Percentiles rank a stretch among this genome's conserved stretches.
phyloP scores from a whole-genome alignment of 2,113 vertebrate species.

The Danio rerio region GRCz12tu NC_133185.1:28540001-28540500 shows the following conservation, averaged over 20 bases:
- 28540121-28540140: not conserved
- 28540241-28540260: not conserved
- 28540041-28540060: no score
- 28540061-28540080: no score
- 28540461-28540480: not conserved
- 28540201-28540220: not conserved
- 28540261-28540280: slow-evolving; percentile 20
- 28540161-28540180: not conserved
- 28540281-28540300: not conserved
- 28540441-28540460: not conserved
- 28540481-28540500: not conserved
- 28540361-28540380: slow-evolving; percentile 28
- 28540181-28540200: not conserved
- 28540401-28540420: not conserved
- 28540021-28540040: no score
- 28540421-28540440: slow-evolving; percentile 23
- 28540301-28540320: slow-evolving; percentile 2
- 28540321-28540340: slow-evolving; percentile 77
- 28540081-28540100: not conserved
- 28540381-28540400: slow-evolving; percentile 59
- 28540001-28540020: no score
- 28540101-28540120: not conserved
- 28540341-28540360: slow-evolving; percentile 83
- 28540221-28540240: not conserved
- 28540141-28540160: not conserved